Evolutionary conservation across 2,113 vertebrate genomes (phyloP).

Genomic region (Emydura subglobosa): DNA sequence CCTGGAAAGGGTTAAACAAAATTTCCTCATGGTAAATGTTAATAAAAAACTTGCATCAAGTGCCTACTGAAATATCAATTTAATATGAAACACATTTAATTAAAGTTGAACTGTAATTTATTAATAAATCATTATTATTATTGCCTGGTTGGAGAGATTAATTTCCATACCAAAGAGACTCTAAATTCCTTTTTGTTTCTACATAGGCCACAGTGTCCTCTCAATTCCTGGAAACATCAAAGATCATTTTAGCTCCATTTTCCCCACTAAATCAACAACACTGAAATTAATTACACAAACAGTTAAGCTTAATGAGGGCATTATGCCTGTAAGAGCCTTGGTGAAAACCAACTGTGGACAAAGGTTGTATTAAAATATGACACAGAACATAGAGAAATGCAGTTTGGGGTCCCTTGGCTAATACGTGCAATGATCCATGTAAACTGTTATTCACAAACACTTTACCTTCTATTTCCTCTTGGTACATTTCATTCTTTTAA

Average conservation of each 20-base stretch:
- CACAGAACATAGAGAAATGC: fast-evolving
- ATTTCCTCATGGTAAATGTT: background rate
- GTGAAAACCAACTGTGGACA: background rate
- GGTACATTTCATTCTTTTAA: background rate
- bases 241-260: background rate
- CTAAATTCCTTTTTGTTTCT: background rate
- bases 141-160: background rate
- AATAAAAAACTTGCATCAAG: background rate
- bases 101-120: background rate
- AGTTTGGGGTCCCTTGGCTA: background rate
- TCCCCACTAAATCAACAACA: background rate
- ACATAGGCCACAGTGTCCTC: background rate
- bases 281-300: background rate
- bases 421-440: background rate
- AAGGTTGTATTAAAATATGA: background rate
- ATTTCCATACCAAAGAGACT: background rate
- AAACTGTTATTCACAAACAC: background rate
- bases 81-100: constrained; percentile 11
- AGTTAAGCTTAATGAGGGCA: background rate
- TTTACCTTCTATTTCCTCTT: background rate
- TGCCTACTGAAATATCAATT: background rate
- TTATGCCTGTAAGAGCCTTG: background rate
- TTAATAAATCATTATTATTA: constrained; percentile 14
- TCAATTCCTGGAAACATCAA: background rate
- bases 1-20: background rate